Base-by-base conservation (phyloP, 1,140 invertebrate species). In the Drosophila yakuba region DNA sequence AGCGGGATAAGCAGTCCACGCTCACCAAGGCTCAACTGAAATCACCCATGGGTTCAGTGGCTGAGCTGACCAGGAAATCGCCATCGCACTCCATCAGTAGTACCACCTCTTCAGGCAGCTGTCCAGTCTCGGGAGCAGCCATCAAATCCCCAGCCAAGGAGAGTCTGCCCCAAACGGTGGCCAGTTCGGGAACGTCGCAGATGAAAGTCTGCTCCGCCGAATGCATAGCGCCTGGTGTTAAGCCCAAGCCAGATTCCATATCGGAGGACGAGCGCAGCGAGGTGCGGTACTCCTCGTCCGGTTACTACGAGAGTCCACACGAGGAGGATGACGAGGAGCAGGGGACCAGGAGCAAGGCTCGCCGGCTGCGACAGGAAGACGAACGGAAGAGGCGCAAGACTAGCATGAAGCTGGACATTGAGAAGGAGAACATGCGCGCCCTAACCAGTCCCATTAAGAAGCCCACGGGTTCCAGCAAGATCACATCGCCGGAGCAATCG, bases 301-400 rank as follows among this genome's bases (percentile, higher is more conserved):
- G 95, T 2, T 96, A 96, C 75, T 97, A 96, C 84, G 96, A 96
- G 83, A 96, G 96, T 85, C 96, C 96, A 11, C 96, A 96, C 39
- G 94, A 95, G 0, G 96, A 97, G 78, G 94, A 92, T n/a, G 89
- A 89, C 48, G 73, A 77, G 38, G 75, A 84, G 38, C 59, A 89
- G 54, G 66, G 54, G 17, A 57, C 58, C 2, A 55, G 77, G 7
- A 72, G 71, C 56, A 88, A 92, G 56, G 58, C 71, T 0, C 66
- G 92, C 3, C 78, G 90, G 0, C 67, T 90, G 36, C 77, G 90
- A 0, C 82, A 84, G 20, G 92, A 92, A n/a, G 92, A 92, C 32
- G 92, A 92, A 23, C 74, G 91, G n/a, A 91, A 92, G 55, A 59
- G 92, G 1, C 76, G 91, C 43, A 92, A 91, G 60, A 89, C 82